These are phyloP conservation scores for Mixornis gularis DNA, from an alignment of 2,113 vertebrate species.

Conservation along the genomic window DNA sequence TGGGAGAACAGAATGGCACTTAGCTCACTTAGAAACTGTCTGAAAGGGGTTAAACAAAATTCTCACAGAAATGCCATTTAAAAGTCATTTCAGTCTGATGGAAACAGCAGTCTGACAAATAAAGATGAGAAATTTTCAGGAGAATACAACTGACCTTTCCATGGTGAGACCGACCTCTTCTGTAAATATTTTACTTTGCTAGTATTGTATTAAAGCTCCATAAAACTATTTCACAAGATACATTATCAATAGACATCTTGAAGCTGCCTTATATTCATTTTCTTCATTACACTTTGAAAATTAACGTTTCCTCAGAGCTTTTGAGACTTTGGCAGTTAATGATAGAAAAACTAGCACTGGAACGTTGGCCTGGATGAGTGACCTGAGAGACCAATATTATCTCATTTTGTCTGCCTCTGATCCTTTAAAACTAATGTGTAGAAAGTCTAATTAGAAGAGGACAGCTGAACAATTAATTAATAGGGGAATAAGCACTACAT, in stretches of 20 bases:
- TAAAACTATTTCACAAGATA: neutral
- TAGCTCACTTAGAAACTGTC: neutral
- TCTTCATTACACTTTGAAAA: neutral
- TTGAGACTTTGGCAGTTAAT: slow-evolving; percentile 9
- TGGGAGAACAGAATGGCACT: neutral
- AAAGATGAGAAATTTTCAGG: neutral
- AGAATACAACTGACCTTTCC: neutral
- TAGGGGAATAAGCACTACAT: neutral
- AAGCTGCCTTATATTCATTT: neutral
- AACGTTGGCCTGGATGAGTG: neutral
- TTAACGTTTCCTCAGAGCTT: neutral
- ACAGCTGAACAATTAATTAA: slow-evolving; percentile 49
- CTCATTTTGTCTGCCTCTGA: neutral
- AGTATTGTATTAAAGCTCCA: neutral
- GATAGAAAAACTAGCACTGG: neutral
- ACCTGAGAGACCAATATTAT: slow-evolving; percentile 13
- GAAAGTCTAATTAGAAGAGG: slow-evolving; percentile 38
- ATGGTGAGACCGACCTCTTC: neutral
- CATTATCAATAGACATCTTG: neutral
- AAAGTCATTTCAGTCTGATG: neutral
- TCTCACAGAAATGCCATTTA: neutral
- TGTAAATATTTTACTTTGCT: neutral
- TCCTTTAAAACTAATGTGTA: slow-evolving; percentile 27
- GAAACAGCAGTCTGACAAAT: neutral
- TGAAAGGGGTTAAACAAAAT: neutral